Conservation (phyloP, 2,797 vertebrate genomes). For the Diceros bicornis region DNA sequence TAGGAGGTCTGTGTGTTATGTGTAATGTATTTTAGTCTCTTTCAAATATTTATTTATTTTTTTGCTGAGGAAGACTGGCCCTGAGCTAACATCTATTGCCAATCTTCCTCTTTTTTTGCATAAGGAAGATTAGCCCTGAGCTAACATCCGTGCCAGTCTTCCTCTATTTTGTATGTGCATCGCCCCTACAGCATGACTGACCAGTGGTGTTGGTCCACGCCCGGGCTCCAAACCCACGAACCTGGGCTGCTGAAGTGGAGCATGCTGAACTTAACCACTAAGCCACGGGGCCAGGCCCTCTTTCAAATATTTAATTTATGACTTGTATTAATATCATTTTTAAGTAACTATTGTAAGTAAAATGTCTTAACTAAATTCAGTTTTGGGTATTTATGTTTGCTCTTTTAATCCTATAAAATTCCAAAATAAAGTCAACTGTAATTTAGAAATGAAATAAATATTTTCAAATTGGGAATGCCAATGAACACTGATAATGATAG, state of each 20-base stretch:
- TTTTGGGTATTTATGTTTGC: conserved; percentile 23
- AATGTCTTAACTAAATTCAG: background rate
- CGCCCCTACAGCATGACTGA: too few species aligned
- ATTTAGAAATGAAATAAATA: conserved; percentile 47
- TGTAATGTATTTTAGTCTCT: background rate
- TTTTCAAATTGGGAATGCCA: conserved; percentile 10
- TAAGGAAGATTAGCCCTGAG: too few species aligned
- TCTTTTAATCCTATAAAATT: conserved; percentile 37
- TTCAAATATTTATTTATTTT: background rate
- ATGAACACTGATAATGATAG: background rate
- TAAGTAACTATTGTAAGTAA: conserved; percentile 9
- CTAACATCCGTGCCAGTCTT: too few species aligned
- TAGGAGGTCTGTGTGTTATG: background rate
- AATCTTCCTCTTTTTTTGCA: too few species aligned
- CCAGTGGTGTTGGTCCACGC: too few species aligned
- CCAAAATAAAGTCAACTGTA: background rate
- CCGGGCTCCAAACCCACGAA: too few species aligned
- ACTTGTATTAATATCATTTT: background rate
- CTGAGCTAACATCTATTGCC: too few species aligned
- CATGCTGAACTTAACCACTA: too few species aligned
- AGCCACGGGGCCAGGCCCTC: too few species aligned
- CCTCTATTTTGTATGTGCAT: too few species aligned
- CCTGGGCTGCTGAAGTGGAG: too few species aligned
- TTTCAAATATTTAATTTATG: background rate
- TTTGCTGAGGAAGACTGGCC: too few species aligned